Evolutionary conservation across 1,140 invertebrate genomes (phyloP).

Genomic region (Holotrichia oblita): DNA sequence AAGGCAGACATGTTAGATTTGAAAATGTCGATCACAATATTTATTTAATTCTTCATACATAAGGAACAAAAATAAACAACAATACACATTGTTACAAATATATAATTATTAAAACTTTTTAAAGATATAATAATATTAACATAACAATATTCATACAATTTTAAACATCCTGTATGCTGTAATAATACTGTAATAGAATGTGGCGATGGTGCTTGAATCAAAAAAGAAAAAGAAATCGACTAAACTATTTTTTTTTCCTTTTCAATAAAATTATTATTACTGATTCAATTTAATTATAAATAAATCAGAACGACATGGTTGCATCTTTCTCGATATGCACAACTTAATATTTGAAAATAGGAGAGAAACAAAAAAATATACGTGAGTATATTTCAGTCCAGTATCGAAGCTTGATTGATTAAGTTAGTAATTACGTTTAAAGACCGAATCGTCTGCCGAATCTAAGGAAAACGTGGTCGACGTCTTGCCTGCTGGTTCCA

Average conservation of each 20-base stretch:
- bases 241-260: neutral
- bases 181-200: no score
- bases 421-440: slow-evolving; percentile 42
- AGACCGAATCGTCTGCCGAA: slow-evolving; percentile 74
- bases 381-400: neutral
- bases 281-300: no score
- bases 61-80: slow-evolving; percentile 26
- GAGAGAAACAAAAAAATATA: neutral
- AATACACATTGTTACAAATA: no score
- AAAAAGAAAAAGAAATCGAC: neutral
- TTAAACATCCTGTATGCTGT: neutral
- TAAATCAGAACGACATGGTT: neutral
- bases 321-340: neutral
- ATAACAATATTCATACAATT: slow-evolving; percentile 16
- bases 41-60: neutral
- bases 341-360: neutral
- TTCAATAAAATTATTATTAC: no score
- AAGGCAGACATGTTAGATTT: no score
- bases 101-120: slow-evolving; percentile 36
- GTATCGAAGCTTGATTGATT: slow-evolving; percentile 37
- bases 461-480: slow-evolving; percentile 82
- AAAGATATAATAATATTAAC: no score
- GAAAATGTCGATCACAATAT: no score
- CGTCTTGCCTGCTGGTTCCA: slow-evolving; percentile 80
- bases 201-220: neutral